Percentiles rank a stretch among this genome's conserved stretches.
Conservation (phyloP, 2,113 vertebrate genomes). For the Gobio gobio region DNA sequence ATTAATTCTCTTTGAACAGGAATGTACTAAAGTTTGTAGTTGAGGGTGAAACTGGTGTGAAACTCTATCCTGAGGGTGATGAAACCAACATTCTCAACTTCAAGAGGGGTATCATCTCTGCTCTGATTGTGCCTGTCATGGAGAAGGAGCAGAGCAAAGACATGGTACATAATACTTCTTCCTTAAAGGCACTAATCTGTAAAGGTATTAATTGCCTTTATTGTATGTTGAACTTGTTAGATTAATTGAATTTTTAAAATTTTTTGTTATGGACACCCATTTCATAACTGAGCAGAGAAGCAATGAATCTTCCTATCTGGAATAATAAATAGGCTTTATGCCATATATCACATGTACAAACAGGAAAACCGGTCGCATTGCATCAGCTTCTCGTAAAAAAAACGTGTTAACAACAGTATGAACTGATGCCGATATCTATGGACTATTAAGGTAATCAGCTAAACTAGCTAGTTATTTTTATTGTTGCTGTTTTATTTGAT, state of each 20-base stretch:
- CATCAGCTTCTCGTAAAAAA: too few relatives aligned
- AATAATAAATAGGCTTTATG: not conserved
- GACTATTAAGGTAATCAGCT: too few relatives aligned
- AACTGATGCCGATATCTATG: too few relatives aligned
- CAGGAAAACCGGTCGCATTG: too few relatives aligned
- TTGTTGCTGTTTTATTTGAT: too few relatives aligned
- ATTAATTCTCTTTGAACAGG: slow-evolving; percentile 64
- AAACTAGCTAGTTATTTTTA: too few relatives aligned
- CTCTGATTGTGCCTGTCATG: slow-evolving; percentile 80
- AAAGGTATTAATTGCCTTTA: not conserved
- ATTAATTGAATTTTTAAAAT: too few relatives aligned
- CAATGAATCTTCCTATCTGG: not conserved
- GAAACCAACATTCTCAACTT: slow-evolving; percentile 89
- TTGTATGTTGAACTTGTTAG: not conserved
- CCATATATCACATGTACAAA: too few relatives aligned
- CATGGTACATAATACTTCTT: slow-evolving; percentile 62
- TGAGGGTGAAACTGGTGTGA: slow-evolving; percentile 67
- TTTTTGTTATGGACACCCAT: slow-evolving; percentile 61
- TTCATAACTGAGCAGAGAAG: slow-evolving; percentile 69
- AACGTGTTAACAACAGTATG: too few relatives aligned
- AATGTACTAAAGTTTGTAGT: slow-evolving; percentile 81
- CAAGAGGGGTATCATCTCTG: slow-evolving; percentile 91
- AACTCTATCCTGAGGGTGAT: slow-evolving; percentile 78
- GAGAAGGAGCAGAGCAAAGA: slow-evolving; percentile 63
- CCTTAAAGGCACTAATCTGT: not conserved